Conservation (phyloP, 1,140 invertebrate species). For the Phenacoccus solenopsis region DNA sequence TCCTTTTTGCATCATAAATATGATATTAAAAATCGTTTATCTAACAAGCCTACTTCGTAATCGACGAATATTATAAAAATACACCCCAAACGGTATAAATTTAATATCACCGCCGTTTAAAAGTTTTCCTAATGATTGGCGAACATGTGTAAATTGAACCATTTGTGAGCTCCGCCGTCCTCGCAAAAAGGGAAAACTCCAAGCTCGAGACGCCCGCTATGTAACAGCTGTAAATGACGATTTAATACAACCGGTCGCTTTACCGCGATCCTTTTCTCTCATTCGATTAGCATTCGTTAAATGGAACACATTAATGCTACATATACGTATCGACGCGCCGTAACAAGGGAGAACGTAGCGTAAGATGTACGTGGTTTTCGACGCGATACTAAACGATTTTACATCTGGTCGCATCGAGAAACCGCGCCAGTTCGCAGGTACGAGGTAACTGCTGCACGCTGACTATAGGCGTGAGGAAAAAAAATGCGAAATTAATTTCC, state of each 20-base stretch:
- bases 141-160: background rate
- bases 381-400: background rate
- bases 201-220: background rate
- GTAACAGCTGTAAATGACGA: slow-evolving; percentile 1
- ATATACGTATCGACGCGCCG: background rate
- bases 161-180: background rate
- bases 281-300: background rate
- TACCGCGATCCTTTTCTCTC: background rate
- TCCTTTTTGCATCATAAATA: too few species aligned
- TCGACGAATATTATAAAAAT: too few species aligned
- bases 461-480: background rate
- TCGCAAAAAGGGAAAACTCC: background rate
- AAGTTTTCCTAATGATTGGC: background rate
- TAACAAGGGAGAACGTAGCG: background rate
- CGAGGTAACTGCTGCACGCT: too few species aligned
- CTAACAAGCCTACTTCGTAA: too few species aligned
- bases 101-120: too few species aligned
- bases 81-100: too few species aligned
- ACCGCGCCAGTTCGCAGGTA: too few species aligned
- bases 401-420: background rate
- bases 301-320: background rate
- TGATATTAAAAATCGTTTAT: too few species aligned
- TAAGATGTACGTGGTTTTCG: background rate
- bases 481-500: background rate
- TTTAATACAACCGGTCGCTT: background rate